Evolutionary conservation across 2,888 invertebrate species (phyloP), one percentile per base, ranked within the genome.

Genomic region (Sarcophaga rosellei): DNA sequence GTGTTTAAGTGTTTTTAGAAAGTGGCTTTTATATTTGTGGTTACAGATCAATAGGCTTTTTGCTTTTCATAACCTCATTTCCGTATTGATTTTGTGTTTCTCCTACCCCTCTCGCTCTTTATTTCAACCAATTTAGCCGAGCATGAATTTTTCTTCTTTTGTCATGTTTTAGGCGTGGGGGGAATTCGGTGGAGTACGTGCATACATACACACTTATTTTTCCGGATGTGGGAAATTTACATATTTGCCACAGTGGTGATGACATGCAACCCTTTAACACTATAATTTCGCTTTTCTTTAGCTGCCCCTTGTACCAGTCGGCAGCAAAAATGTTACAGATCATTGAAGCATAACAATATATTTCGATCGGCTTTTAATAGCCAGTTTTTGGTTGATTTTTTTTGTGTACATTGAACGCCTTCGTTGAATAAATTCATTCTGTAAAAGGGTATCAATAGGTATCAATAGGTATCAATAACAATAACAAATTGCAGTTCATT

Each of bases 141-240:
- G 90, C 91, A 91, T 91, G 91, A 91, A 90, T 91, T 90, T 90
- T 89, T 89, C n/a, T n/a, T 89, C 88, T 17, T 15, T 21, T 57
- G 10, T 53, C 17, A 5, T 53, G 53, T 90, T 88, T 15, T 53
- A 53, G 17, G 53, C 8, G 89, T 23, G 45, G 59, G 15, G 11
- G 44, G 57, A 45, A 15, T 25, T 25, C 45, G 25, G 21, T 75
- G 69, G 70, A 61, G 21, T 21, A 57, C n/a, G 17, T 57, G 5
- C 57, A 5, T 35, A 17, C n/a, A 65, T 17, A 25, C 63, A 17
- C 3, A 45, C 63, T 12, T n/a, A 66, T 66, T 73, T 53, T 86
- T 88, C 91, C 91, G 91, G 91, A 91, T 91, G 90, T 91, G 90
- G 90, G 90, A 90, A 91, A 91, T 91, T 91, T 90, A 90, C 90